Percentiles rank a stretch among this genome's conserved stretches.
Evolutionary conservation across 2,888 invertebrate genomes (phyloP).

Genomic region (Dasypogon diadema): DNA sequence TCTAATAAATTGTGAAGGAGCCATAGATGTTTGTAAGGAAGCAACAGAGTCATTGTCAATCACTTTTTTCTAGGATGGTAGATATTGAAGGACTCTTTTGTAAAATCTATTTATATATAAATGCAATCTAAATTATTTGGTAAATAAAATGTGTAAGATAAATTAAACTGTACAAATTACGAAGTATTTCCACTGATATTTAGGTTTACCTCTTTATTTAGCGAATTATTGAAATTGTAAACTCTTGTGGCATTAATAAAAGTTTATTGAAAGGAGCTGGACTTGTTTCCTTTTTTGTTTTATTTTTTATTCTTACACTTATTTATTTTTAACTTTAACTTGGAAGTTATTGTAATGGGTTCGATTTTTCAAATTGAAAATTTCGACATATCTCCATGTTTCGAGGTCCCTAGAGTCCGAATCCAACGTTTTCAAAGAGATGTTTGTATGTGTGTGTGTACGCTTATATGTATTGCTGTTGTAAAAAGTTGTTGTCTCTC

Average conservation of each 20-base stretch:
- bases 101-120: slow-evolving; percentile 41
- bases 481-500: no score
- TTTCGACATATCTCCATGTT: no score
- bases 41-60: slow-evolving; percentile 25
- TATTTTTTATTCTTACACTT: neutral
- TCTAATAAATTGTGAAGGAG: neutral
- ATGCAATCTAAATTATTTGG: slow-evolving; percentile 24
- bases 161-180: slow-evolving; percentile 30
- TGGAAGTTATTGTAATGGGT: no score
- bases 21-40: slow-evolving; percentile 2
- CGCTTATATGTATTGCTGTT: no score
- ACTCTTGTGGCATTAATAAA: slow-evolving; percentile 40
- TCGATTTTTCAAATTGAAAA: no score
- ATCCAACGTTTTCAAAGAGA: no score
- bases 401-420: no score
- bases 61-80: slow-evolving; percentile 17
- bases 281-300: neutral
- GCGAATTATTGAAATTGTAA: slow-evolving; percentile 24
- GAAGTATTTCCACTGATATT: slow-evolving; percentile 35
- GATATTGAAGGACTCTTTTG: slow-evolving; percentile 12
- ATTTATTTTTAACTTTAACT: neutral
- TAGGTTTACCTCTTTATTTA: slow-evolving; percentile 30
- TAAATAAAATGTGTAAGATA: slow-evolving; percentile 26
- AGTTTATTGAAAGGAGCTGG: neutral
- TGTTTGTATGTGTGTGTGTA: no score